phyloP scores from a whole-genome alignment of 2,888 invertebrate species.

The Drosophila diplacantha region DNA sequence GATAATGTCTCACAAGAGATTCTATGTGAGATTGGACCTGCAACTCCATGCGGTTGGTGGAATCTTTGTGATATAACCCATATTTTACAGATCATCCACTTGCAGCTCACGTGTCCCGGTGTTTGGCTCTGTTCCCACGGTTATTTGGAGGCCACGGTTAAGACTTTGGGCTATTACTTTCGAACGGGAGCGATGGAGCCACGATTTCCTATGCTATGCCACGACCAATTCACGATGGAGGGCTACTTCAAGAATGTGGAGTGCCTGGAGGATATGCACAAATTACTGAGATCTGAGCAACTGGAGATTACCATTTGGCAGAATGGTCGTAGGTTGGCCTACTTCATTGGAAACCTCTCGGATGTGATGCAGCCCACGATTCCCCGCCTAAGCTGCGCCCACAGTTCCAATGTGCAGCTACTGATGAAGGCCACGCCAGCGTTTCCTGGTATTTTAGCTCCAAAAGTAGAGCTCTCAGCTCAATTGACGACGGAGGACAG shows the following conservation, averaged over 20 bases:
- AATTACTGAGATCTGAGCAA: conserved; percentile 65
- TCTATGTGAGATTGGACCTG: conserved; percentile 71
- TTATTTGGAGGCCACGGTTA: conserved; percentile 75
- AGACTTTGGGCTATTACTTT: conserved; percentile 76
- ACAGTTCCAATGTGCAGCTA: conserved; percentile 71
- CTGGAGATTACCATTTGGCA: conserved; percentile 77
- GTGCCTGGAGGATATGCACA: conserved; percentile 65
- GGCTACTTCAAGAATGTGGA: conserved; percentile 74
- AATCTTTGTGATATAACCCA: background rate
- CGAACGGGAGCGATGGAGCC: conserved; percentile 76
- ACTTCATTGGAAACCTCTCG: conserved; percentile 72
- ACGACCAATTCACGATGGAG: conserved; percentile 75
- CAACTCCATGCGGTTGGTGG: conserved; percentile 75
- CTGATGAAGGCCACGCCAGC: conserved; percentile 75
- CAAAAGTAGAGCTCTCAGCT: conserved; percentile 75
- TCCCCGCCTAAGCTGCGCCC: conserved; percentile 66
- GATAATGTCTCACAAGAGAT: conserved; percentile 61
- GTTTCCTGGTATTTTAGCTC: conserved; percentile 77
- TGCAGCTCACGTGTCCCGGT: conserved; percentile 76
- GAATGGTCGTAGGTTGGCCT: conserved; percentile 75
- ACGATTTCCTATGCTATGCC: conserved; percentile 75
- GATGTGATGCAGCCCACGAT: conserved; percentile 69
- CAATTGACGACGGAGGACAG: conserved; percentile 57
- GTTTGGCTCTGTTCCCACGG: conserved; percentile 77
- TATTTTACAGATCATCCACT: background rate